Base-by-base conservation (phyloP, 1,140 invertebrate species). In the Manduca sexta region DNA sequence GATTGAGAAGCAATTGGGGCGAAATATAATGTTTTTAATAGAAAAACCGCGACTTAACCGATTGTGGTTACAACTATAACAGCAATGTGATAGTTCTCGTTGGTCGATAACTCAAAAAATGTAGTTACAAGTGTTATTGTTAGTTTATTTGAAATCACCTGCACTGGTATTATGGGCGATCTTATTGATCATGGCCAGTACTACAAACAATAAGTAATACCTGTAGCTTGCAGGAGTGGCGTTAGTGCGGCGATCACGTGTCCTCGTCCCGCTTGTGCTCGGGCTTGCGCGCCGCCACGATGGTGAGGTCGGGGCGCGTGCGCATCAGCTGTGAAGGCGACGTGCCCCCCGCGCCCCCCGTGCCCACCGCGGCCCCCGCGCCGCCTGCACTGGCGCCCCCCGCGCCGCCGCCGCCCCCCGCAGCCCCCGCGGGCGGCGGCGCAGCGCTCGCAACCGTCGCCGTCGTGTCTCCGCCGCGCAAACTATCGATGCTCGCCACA, bases 271-370 rank as follows among this genome's bases (percentile, higher is more conserved):
- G 50, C 17, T 56, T 57, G 30, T 51, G 47, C 7, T 49, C 45
- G 0, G 52, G 43, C 14, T 45, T 47, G 6, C 59, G 35, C 29
- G 75, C 74, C 0, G 78, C 74, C 21, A 83, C 72, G 12, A 82
- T 83, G 41, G 79, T 80, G 38, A 83, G 63, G 59, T 83, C 79
- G 7, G 79, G 79, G 0, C 79, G 52, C 0, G 73, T 78, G 14
- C 70, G 40, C 79, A 83, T 80, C 5, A 80, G 67, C 10, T 69
- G 60, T 5, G 69, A 69, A 7, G 77, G 74, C 0, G 74, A 73
- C 0, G 77, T 61, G 0, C 69, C 49, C 11, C 60, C 42, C 30
- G 45, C 8, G 4, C 21, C 21, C 21, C 21, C 21, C 53, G 41
- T 5, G 46, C 15, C 14, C 15, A 26, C 21, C 38, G n/a, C 39